Percentiles rank a stretch among this genome's conserved stretches.
Evolutionary conservation across 2,888 invertebrate genomes (phyloP).

Genomic region (Chloromyia formosa): DNA sequence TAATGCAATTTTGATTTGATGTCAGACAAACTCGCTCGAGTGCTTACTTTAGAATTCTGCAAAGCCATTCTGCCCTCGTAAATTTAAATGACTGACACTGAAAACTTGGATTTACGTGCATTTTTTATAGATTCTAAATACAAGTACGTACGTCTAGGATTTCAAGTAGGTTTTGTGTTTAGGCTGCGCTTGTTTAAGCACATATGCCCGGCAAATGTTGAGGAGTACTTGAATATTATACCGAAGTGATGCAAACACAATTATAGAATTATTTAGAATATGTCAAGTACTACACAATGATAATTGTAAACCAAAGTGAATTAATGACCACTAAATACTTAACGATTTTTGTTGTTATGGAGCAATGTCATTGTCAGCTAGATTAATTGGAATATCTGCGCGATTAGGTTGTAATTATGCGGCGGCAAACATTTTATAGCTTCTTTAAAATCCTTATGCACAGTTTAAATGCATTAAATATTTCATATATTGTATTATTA

Average conservation of each 20-base stretch:
- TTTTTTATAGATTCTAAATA: too few species aligned
- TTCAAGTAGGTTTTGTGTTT: too few species aligned
- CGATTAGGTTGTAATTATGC: too few species aligned
- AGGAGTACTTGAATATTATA: conserved; percentile 10
- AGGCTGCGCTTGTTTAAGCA: neutral
- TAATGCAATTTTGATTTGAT: conserved; percentile 22
- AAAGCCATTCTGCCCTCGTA: neutral
- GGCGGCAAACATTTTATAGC: too few species aligned
- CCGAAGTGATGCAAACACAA: conserved; percentile 1
- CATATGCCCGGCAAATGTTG: neutral
- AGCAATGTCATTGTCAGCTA: too few species aligned
- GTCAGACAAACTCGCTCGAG: neutral
- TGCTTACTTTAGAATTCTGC: neutral
- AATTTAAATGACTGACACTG: neutral
- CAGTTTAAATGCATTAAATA: too few species aligned
- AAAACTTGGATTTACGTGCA: neutral
- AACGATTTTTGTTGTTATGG: neutral
- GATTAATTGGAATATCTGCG: too few species aligned
- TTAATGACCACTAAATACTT: neutral
- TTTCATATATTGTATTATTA: too few species aligned
- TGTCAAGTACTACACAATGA: conserved; percentile 3
- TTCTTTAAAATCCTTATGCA: too few species aligned
- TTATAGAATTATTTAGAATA: conserved; percentile 17
- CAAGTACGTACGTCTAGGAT: too few species aligned
- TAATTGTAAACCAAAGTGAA: neutral